phyloP scores from a whole-genome alignment of 30 jellyfish, hydroid and myxozoan genomes.

The Calvadosia cruxmelitensis region DNA sequence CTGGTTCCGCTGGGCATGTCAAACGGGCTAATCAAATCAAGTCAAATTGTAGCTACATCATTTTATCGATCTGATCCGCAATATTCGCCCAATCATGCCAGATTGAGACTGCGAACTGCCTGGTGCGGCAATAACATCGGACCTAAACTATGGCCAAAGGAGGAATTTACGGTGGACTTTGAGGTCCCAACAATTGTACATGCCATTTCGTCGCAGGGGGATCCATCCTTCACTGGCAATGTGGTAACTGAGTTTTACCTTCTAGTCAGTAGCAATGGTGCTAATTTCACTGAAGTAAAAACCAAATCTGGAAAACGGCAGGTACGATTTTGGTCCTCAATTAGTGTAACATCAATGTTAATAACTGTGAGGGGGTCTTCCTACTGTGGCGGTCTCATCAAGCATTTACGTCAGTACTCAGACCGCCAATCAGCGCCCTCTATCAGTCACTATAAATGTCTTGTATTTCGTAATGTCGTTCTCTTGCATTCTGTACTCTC shows the following conservation, averaged over 20 bases:
- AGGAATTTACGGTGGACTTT: conserved; percentile 5
- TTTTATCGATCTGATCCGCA: not conserved
- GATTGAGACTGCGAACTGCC: conserved; percentile 13
- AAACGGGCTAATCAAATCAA: conserved; percentile 5
- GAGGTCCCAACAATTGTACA: conserved; percentile 1
- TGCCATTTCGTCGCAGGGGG: conserved; percentile 22
- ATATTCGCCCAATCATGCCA: conserved; percentile 11
- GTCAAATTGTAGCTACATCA: conserved; percentile 24
- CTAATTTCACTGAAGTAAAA: not conserved
- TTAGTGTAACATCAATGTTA: too few species aligned
- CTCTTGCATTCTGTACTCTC: too few species aligned
- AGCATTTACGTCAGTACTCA: too few species aligned
- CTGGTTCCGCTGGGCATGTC: conserved; percentile 15
- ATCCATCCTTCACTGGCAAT: conserved; percentile 5
- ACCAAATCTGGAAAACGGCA: conserved; percentile 8
- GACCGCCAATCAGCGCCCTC: too few species aligned
- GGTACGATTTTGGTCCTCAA: conserved; percentile 1
- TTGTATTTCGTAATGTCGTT: too few species aligned
- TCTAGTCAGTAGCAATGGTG: conserved; percentile 10
- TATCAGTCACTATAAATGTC: too few species aligned
- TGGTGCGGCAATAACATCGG: conserved; percentile 25
- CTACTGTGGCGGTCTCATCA: too few species aligned
- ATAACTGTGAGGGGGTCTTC: too few species aligned
- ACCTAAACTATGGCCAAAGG: conserved; percentile 1
- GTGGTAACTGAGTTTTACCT: conserved; percentile 9